Base-by-base conservation (phyloP, 2,888 invertebrate genomes). In the Aplocera efformata region DNA sequence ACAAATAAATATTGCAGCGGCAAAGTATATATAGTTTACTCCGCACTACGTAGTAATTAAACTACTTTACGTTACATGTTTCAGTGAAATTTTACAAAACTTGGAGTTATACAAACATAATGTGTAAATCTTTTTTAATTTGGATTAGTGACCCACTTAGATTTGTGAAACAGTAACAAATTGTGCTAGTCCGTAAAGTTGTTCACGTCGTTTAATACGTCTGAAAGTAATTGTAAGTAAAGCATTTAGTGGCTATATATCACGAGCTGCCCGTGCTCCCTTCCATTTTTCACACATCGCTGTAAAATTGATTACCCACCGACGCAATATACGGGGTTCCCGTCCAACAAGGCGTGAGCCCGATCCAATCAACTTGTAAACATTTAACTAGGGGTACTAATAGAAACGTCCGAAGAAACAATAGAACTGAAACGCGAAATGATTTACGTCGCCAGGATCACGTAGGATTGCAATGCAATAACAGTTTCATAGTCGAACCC, bases 401-500 rank as follows among this genome's bases (percentile, higher is more conserved):
- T 55, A 53, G 54, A 55, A 56, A 53, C 48, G 53, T 50, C 50
- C 37, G 30, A 42, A 43, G 56, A 53, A 50, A 51, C 42, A 53
- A 53, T 54, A 50, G 54, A 57, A 62, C 56, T 46, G 51, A 55
- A 49, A 42, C 47, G 36, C 37, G 37, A 56, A 61, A 58, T 63
- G 63, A 67, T 69, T 67, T 60, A 60, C 48, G 46, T 23, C 44
- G 53, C 42, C 42, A 46, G 59, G 58, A 63, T 50, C 53, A 52
- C 48, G 44, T 60, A 49, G 50, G 28, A 68, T 63, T 33, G 48
- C 32, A 68, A 64, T 73, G 73, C 75, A 72, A 67, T 67, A 78
- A 72, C 74, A 75, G 74, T 72, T 78, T 69, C 79, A 76, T 81
- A 78, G 71, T 72, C 71, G 75, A 75, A 74, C 65, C 62, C 60